A percentile compares a stretch with the other conserved stretches of the same genome.
Conservation (phyloP, 2,888 invertebrate species). For the Mechanitis mazaeus region DNA sequence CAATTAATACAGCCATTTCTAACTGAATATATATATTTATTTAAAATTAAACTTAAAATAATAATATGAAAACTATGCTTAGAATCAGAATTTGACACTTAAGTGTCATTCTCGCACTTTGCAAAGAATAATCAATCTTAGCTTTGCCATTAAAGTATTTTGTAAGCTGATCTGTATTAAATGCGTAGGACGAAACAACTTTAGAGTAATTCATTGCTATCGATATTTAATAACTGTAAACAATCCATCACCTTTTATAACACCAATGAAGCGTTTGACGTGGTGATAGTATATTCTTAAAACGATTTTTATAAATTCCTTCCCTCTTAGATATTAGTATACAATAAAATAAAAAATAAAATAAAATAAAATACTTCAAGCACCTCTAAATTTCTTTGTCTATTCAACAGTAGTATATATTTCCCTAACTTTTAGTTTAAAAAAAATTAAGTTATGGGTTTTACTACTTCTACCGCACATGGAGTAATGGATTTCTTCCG, state of each 20-base stretch:
- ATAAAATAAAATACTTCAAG: no score
- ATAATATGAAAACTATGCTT: background rate
- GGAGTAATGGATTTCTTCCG: no score
- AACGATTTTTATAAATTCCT: slow-evolving; percentile 14
- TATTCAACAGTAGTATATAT: no score
- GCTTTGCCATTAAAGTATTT: slow-evolving; percentile 9
- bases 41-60: background rate
- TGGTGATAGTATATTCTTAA: slow-evolving; percentile 16
- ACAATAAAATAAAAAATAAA: no score
- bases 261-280: slow-evolving; percentile 20
- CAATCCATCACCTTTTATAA: slow-evolving; percentile 26
- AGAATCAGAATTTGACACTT: slow-evolving; percentile 31
- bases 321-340: background rate
- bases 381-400: no score
- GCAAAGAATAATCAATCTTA: slow-evolving; percentile 23
- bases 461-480: background rate
- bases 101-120: slow-evolving; percentile 40
- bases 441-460: background rate
- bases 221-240: slow-evolving; percentile 36
- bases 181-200: slow-evolving; percentile 32
- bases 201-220: slow-evolving; percentile 36
- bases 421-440: no score
- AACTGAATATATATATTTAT: background rate
- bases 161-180: slow-evolving; percentile 23
- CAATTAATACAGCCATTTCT: no score